These are phyloP conservation scores for Ophioninae sp. DNA, from an alignment of 2,888 invertebrate species.

Conservation along the genomic window DNA sequence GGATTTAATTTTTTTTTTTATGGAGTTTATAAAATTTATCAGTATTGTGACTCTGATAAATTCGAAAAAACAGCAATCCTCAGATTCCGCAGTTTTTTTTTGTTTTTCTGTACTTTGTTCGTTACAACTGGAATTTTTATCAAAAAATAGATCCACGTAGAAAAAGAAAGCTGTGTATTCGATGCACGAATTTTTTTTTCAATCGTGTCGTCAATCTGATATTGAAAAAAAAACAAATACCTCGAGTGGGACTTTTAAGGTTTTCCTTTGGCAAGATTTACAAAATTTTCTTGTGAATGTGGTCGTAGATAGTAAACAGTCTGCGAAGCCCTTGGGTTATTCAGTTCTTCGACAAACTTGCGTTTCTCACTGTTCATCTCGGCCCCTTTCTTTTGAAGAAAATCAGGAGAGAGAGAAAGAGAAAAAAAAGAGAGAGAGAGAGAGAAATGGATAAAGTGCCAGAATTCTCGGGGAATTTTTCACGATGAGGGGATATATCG, in stretches of 20 bases:
- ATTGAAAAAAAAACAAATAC: neutral
- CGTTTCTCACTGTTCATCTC: neutral
- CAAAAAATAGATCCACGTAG: neutral
- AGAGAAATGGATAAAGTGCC: neutral
- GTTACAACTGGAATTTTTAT: neutral
- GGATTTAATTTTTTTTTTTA: neutral
- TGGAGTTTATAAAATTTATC: neutral
- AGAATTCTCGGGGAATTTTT: slow-evolving; percentile 24
- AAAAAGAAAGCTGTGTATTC: neutral
- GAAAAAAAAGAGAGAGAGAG: neutral
- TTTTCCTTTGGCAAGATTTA: neutral
- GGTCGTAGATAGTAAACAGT: neutral
- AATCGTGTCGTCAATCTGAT: neutral
- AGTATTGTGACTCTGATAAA: neutral
- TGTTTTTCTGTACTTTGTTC: neutral
- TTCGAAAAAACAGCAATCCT: neutral
- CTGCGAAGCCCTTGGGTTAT: neutral
- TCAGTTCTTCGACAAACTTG: neutral
- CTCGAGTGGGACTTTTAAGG: neutral
- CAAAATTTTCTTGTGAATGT: slow-evolving; percentile 25
- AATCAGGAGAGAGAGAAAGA: neutral
- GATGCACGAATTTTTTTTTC: too few species aligned
- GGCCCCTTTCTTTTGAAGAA: too few species aligned
- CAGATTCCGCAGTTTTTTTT: neutral
- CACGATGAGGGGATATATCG: slow-evolving; percentile 10